Evolutionary conservation across 2,113 vertebrate species (phyloP), one percentile per base, ranked within the genome.

Genomic region (Salvator merianae): DNA sequence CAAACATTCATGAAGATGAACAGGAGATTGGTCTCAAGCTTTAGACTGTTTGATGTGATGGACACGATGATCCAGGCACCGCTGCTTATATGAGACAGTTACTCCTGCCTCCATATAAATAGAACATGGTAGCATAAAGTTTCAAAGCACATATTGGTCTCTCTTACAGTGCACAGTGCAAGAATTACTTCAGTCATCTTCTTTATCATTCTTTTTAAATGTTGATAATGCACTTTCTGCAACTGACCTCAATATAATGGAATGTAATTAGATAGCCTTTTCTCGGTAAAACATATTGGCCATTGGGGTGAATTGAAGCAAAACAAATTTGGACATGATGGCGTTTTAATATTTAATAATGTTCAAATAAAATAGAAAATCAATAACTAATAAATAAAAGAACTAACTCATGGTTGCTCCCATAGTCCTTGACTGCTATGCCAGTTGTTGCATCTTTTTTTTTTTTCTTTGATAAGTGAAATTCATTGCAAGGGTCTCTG

Each of bases 231-330:
- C n/a, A 66, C 36, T 76, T 83, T 68, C 28, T 84, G n/a, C 16
- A 69, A 30, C 63, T 13, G 20, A 22, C 50, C 40, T 24, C 65
- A 20, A 38, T 55, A 55, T 55, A 68, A 69, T 69, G 36, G 82
- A 55, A 6, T 77, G 34, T 69, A 84, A 84, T 77, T 69, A 77
- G 65, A 84, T 69, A 59, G 28, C 50, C 34, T n/a, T 66, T 53
- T 84, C 65, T 59, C 34, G 20, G 34, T 77, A 77, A 84, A 84
- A 84, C 32, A n/a, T 84, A 84, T 84, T 84, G 65, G 66, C 77
- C 34, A 70, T 84, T 77, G 26, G 50, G 66, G 65, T 77, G 59
- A 77, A 76, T 30, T 84, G 82, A 84, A 84, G 66, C 47, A 55
- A 69, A 84, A 76, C 63, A 40, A 16, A 68, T 38, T 38, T 38